Base-by-base conservation (phyloP, 2,797 vertebrate species). In the Vespertilio murinus region DNA sequence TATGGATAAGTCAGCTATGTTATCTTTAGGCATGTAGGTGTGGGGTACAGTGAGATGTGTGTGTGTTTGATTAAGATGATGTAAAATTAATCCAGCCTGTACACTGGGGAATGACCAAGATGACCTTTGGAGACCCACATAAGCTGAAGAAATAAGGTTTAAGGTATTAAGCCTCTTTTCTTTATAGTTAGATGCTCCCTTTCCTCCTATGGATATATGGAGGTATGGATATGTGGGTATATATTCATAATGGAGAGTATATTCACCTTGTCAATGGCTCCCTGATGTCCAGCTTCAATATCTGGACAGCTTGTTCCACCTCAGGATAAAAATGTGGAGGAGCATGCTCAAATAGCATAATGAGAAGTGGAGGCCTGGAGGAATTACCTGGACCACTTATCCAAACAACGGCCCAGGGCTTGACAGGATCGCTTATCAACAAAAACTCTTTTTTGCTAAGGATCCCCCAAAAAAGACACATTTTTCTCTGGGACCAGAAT, bases 391-490 rank as follows among this genome's bases (percentile, higher is more conserved):
- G 40, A 64, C 12, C 14, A 17, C 73, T 40, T 10, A 71, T 28
- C 88, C 70, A 73, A 79, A 8, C 12, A 64, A 47, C 18, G 35
- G 40, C 59, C 45, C 25, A 67, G 64, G n/a, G 20, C 40, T 52
- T 14, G 74, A 28, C 28, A 67, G 49, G 49, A 23, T 8, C 28
- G 8, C 30, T 28, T 22, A 35, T 5, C 47, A 86, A 23, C 6
- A 47, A 65, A 71, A 75, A 84, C 9, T 9, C 38, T 69, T 54
- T 35, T 42, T 61, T 59, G 45, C 10, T 20, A 22, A 49, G 5
- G 30, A 23, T 11, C 59, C 38, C 35, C 30, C 3, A 1, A 5
- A 0, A 38, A 5, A 0, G 33, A 69, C 49, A 16, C 6, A 11
- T 70, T 73, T 65, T 81, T 59, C 54, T 69, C 30, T 42, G 23